Evolutionary conservation across 2,888 invertebrate genomes (phyloP).

Genomic region (Sialis fuliginosa): DNA sequence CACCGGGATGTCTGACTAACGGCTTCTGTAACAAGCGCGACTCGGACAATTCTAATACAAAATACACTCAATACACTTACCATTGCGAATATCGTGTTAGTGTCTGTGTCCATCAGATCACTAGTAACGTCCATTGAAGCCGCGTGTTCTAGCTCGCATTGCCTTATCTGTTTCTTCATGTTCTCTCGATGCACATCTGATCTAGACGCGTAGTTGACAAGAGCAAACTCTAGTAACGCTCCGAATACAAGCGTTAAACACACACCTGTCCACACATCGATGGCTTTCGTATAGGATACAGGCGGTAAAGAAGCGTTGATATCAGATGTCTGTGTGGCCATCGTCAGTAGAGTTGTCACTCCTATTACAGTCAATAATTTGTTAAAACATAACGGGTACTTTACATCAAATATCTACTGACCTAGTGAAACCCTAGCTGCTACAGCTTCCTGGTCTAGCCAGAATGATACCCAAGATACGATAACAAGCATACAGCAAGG

Average conservation of each 20-base stretch:
- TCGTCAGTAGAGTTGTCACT: slow-evolving; percentile 89
- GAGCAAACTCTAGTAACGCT: slow-evolving; percentile 90
- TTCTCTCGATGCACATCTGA: slow-evolving; percentile 84
- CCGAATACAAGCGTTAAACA: slow-evolving; percentile 97
- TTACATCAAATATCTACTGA: slow-evolving; percentile 20
- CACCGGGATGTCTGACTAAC: slow-evolving; percentile 65
- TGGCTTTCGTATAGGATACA: slow-evolving; percentile 96
- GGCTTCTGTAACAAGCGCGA: slow-evolving; percentile 55
- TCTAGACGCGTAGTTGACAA: slow-evolving; percentile 92
- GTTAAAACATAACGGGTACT: no score
- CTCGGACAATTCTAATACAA: not conserved
- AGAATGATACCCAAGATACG: slow-evolving; percentile 94
- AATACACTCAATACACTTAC: slow-evolving; percentile 34
- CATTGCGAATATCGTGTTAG: slow-evolving; percentile 82
- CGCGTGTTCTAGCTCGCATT: slow-evolving; percentile 67
- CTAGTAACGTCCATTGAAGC: slow-evolving; percentile 76
- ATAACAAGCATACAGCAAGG: slow-evolving; percentile 98
- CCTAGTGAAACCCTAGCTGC: slow-evolving; percentile 86
- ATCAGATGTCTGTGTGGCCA: slow-evolving; percentile 93
- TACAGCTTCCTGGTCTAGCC: slow-evolving; percentile 91
- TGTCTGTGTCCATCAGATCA: slow-evolving; percentile 73
- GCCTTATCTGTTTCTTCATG: slow-evolving; percentile 71
- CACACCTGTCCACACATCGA: slow-evolving; percentile 95
- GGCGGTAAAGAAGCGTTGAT: slow-evolving; percentile 94
- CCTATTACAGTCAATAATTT: slow-evolving; percentile 43